Conservation (phyloP, 2,888 invertebrate species). For the Lasioglossum vierecki region DNA sequence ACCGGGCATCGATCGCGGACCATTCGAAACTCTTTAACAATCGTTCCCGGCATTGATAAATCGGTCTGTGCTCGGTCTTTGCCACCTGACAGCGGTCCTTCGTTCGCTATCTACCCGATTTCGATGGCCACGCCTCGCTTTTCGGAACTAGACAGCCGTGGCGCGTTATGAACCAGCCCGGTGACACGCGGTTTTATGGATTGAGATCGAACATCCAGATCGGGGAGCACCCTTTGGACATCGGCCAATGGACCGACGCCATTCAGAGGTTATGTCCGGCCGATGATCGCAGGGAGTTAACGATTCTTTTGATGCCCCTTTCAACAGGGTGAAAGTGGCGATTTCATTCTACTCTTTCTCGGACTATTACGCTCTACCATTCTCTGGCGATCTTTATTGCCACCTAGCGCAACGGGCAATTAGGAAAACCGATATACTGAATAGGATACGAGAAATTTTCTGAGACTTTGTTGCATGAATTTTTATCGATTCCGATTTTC, state of each 20-base stretch:
- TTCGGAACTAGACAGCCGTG: background rate
- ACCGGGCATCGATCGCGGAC: background rate
- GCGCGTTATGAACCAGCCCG: background rate
- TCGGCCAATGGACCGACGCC: background rate
- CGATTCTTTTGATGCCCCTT: background rate
- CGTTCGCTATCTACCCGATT: background rate
- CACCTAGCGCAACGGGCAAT: background rate
- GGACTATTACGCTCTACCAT: no score
- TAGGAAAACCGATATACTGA: background rate
- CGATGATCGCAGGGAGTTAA: background rate
- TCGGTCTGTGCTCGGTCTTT: background rate
- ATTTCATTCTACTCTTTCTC: background rate
- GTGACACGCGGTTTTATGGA: conserved; percentile 5
- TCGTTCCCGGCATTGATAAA: background rate
- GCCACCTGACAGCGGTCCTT: background rate
- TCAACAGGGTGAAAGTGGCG: background rate
- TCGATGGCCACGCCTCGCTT: background rate
- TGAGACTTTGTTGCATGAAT: background rate
- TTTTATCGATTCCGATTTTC: no score
- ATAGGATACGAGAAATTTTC: background rate
- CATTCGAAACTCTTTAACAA: conserved; percentile 4
- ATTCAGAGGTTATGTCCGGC: background rate
- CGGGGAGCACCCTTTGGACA: background rate
- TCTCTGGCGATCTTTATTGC: background rate
- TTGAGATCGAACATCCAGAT: background rate